Base-by-base conservation (phyloP, 2,113 vertebrate species). In the Ellobius talpinus region DNA sequence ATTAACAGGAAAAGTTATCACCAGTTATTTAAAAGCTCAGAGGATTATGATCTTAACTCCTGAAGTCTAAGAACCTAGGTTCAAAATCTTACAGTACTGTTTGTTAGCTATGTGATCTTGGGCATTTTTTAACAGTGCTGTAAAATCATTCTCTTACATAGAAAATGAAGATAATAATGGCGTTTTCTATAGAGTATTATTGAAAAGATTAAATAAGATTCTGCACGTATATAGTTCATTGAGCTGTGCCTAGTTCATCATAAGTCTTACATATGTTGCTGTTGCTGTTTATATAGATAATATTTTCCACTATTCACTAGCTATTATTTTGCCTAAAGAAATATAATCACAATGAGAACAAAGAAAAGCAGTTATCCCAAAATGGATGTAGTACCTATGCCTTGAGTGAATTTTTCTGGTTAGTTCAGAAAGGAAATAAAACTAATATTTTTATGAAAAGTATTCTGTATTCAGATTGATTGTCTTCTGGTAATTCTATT, bases 101-200 rank as follows among this genome's bases (percentile, higher is more conserved):
- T 96, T 90, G 73, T 91, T 94, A 96, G 33, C 76, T 94, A 1
- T 97, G 66, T 95, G 72, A 93, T 42, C 42, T 58, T 89, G 45
- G 24, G 4, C 7, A 63, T 66, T 81, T 47, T 24, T 58, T 50
- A 91, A 78, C 47, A 16, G 85, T 58, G 86, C 26, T 91, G 10
- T 89, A 87, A 58, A 93, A 95, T 89, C 42, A 63, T 89, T 65
- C 42, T 89, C 10, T 63, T 93, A 55, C 72, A 63, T 93, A 42
- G 93, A 87, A 97, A 96, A 58, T 87, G 16, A 90, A 95, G 77
- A 70, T 87, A 84, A 78, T 77, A 82, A 89, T 52, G 14, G 17
- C 52, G 55, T 31, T 87, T 84, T 24, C 47, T 26, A 52, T 42
- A 29, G 42, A 76, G 65, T 21, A 26, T 85, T 65, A 87, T 39